These are phyloP conservation scores for Caiman crocodilus DNA, from an alignment of 2,797 vertebrate species.

Conservation along the genomic window DNA sequence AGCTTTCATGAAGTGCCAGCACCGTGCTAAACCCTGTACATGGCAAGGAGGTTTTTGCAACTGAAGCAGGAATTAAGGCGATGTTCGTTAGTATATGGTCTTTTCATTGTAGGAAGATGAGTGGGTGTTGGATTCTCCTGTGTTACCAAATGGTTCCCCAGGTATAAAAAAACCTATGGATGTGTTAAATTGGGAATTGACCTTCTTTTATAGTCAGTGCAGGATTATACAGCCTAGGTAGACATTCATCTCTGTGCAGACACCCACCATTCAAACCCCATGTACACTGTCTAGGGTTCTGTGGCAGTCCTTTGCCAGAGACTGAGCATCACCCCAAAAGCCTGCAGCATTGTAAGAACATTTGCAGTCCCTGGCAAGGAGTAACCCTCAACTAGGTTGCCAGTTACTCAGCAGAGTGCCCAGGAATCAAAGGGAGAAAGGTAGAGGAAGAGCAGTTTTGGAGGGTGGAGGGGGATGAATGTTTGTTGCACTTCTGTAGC, in stretches of 20 bases:
- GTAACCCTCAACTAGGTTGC: background rate
- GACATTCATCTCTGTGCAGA: rapidly evolving
- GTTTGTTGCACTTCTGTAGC: background rate
- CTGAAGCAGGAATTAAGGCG: background rate
- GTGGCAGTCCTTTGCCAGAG: rapidly evolving
- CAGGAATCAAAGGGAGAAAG: rapidly evolving
- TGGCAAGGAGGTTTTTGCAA: background rate
- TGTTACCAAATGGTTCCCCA: background rate
- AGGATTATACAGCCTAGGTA: background rate
- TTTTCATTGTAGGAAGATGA: background rate
- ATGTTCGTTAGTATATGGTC: background rate
- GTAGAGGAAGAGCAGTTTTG: background rate
- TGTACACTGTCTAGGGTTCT: background rate
- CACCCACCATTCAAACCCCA: rapidly evolving
- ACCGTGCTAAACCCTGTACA: background rate
- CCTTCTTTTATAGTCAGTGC: too few species aligned
- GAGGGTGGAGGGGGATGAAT: background rate
- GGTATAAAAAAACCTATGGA: rapidly evolving
- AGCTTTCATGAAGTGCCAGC: background rate
- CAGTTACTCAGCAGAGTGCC: rapidly evolving
- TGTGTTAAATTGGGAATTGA: rapidly evolving
- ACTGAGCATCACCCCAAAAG: rapidly evolving
- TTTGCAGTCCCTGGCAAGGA: background rate
- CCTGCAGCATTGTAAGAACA: background rate
- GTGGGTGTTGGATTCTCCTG: background rate